phyloP scores from a whole-genome alignment of 2,888 invertebrate genomes.

The Cryptus armator region DNA sequence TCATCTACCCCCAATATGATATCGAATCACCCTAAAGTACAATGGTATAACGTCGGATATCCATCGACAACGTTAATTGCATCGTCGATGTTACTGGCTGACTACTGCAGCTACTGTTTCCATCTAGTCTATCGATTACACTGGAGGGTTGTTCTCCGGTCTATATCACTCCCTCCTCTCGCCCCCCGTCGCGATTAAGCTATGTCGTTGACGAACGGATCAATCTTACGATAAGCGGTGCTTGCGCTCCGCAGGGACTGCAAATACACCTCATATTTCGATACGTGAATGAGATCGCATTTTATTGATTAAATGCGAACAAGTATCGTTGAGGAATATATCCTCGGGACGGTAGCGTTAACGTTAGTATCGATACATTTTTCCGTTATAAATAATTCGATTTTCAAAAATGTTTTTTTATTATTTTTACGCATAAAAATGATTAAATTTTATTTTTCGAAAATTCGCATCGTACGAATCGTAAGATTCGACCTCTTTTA shows the following conservation, averaged over 20 bases:
- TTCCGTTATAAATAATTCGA: too few relatives aligned
- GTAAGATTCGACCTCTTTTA: neutral
- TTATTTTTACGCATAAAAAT: neutral
- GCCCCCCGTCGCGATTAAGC: neutral
- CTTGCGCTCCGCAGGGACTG: neutral
- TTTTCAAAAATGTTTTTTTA: too few relatives aligned
- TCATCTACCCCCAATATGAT: slow-evolving; percentile 37
- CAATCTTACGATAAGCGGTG: neutral
- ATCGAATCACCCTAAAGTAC: slow-evolving; percentile 19
- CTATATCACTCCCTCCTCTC: too few relatives aligned
- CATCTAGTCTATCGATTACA: slow-evolving; percentile 29
- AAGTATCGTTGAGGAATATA: too few relatives aligned
- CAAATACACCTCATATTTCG: neutral
- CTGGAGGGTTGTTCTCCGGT: neutral
- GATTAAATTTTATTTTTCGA: neutral
- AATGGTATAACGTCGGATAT: slow-evolving; percentile 22
- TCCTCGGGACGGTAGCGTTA: too few relatives aligned
- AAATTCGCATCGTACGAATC: neutral
- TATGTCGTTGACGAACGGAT: slow-evolving; percentile 1
- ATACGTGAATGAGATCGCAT: too few relatives aligned
- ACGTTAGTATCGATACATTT: too few relatives aligned
- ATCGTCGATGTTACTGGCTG: slow-evolving; percentile 13
- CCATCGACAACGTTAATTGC: slow-evolving; percentile 42
- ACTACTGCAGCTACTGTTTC: slow-evolving; percentile 11
- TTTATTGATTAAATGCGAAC: too few relatives aligned